Percentiles rank a stretch among this genome's conserved stretches.
Conservation (phyloP, 2,113 vertebrate genomes). For the Rafetus swinhoei region DNA sequence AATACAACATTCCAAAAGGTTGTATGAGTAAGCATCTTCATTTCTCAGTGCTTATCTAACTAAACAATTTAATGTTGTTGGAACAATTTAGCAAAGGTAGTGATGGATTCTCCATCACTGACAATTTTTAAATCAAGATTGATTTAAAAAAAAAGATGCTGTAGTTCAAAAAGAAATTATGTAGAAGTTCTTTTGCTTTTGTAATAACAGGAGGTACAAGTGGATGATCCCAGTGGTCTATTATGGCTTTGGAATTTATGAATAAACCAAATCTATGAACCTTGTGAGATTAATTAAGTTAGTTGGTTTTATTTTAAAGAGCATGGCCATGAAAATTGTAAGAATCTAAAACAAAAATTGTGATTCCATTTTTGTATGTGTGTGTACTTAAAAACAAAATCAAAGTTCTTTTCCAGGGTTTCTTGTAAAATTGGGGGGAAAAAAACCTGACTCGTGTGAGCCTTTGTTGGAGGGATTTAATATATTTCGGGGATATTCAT, state of each 20-base stretch:
- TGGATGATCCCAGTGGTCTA: no score
- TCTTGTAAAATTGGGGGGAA: background rate
- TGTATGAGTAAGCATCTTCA: background rate
- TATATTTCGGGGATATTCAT: background rate
- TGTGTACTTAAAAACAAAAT: background rate
- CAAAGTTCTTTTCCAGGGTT: background rate
- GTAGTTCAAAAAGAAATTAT: no score
- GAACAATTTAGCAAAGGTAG: background rate
- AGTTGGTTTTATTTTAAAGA: accelerated
- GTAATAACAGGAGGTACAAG: no score
- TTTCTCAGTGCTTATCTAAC: background rate
- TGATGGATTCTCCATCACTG: background rate
- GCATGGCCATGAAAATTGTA: background rate
- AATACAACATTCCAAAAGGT: background rate
- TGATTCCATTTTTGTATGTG: background rate
- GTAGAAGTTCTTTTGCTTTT: no score
- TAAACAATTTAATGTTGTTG: background rate
- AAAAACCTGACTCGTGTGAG: background rate
- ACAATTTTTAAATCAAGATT: no score
- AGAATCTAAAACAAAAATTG: background rate
- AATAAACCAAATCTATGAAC: accelerated
- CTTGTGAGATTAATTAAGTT: background rate
- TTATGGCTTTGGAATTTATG: no score
- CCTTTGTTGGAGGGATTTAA: slow-evolving; percentile 4
- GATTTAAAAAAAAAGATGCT: no score